Evolutionary conservation across 2,113 vertebrate genomes (phyloP), one percentile per base, ranked within the genome.

Genomic region (Tachycineta bicolor): DNA sequence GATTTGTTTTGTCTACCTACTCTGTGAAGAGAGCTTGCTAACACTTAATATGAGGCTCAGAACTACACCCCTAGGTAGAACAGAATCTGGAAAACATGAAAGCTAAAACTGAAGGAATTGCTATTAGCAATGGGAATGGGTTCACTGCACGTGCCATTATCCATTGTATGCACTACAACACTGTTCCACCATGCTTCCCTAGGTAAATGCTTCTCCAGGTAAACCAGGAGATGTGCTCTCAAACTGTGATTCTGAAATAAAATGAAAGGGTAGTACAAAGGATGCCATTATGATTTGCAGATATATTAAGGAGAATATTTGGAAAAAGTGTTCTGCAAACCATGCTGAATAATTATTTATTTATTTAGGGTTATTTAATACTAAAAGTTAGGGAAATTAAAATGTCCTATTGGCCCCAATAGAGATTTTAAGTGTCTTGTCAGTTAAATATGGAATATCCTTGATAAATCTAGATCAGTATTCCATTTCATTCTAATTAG

Each of bases 331-430:
- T 6, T 78, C 14, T 52, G 25, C 7, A 91, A 89, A 87, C 2
- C 10, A 74, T 0, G 0, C 5, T 16, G 6, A 34, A 75, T 37
- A 9, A 8, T 37, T 90, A 34, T 95, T 96, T 96, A 43, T 94
- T 96, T 96, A 89, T 90, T 95, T 92, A 93, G 34, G 47, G 15
- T 25, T 87, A 58, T 96, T 97, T 94, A 83, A 80, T 87, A 64
- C 53, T 70, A 50, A 82, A 26, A 19, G 18, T 89, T 83, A 29
- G 31, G 67, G 43, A 88, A 91, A 93, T 70, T 7, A 62, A 93
- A 73, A 80, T 77, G 21, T 60, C 19, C 14, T 13, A 2, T 46
- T 92, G 34, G 29, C 12, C 8, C 2, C 8, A 34, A 0, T 2
- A 64, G 31, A 55, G 5, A 47, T 75, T 85, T 71, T 71, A 70